Evolutionary conservation across 2,113 vertebrate species (phyloP).

Genomic region (Planiliza haematocheilus): DNA sequence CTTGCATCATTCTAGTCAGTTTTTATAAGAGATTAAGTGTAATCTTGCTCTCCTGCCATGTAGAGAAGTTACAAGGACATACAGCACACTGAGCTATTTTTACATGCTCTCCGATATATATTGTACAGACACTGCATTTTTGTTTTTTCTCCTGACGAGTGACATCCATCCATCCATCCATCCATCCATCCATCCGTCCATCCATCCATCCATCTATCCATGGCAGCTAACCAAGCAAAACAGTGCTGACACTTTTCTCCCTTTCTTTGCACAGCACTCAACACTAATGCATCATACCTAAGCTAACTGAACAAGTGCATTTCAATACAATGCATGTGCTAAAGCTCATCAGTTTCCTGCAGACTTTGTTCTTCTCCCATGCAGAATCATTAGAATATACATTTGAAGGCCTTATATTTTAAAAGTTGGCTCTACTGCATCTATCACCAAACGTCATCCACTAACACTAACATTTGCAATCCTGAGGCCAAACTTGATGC

Average conservation of each 20-base stretch:
- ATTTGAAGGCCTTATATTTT: too few relatives aligned
- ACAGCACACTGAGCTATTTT: neutral
- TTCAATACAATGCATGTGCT: too few relatives aligned
- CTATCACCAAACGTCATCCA: too few relatives aligned
- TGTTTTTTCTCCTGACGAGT: neutral
- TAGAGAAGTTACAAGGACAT: neutral
- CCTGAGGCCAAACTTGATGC: too few relatives aligned
- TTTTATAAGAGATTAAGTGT: neutral
- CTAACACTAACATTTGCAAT: too few relatives aligned
- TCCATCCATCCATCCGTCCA: too few relatives aligned
- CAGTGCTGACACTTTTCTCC: neutral
- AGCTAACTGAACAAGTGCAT: neutral
- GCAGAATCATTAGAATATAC: too few relatives aligned
- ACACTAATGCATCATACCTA: neutral
- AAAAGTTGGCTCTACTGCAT: too few relatives aligned
- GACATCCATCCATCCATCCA: neutral
- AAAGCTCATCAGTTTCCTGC: too few relatives aligned
- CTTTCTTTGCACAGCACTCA: neutral
- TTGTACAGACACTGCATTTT: neutral
- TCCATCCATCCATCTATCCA: neutral
- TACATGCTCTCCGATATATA: neutral
- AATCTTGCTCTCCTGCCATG: constrained; percentile 2
- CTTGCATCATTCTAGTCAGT: neutral
- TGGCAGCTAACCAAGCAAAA: neutral
- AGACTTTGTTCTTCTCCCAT: too few relatives aligned